These are phyloP conservation scores for Achroia grisella DNA, from an alignment of 1,140 invertebrate species.

Conservation along the genomic window DNA sequence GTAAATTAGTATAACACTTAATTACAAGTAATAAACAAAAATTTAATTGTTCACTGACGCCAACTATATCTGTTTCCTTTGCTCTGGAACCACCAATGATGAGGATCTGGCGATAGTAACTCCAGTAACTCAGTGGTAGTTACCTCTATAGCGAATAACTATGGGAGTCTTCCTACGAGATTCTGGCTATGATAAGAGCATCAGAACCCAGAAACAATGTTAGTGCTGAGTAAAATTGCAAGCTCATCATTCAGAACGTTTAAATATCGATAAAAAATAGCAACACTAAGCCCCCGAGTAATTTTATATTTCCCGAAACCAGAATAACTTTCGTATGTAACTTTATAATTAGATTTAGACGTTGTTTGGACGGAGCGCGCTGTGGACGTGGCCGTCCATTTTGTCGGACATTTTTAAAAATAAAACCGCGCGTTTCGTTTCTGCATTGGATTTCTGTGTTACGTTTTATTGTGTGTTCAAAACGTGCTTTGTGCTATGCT, in stretches of 20 bases:
- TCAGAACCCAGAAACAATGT: neutral
- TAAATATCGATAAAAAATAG: neutral
- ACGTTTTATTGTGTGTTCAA: conserved; percentile 15
- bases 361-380: conserved; percentile 24
- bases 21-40: too few species aligned
- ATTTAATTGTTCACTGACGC: too few species aligned
- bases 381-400: conserved; percentile 9
- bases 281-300: conserved; percentile 16
- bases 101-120: too few species aligned
- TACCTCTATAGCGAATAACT: too few species aligned
- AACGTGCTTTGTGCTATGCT: conserved; percentile 34
- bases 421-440: conserved; percentile 13
- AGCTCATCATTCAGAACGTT: neutral
- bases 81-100: too few species aligned
- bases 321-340: conserved; percentile 39
- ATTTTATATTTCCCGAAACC: conserved; percentile 51
- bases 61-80: too few species aligned
- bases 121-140: too few species aligned
- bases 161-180: too few species aligned
- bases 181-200: too few species aligned
- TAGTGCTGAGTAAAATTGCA: neutral
- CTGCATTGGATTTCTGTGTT: conserved; percentile 25
- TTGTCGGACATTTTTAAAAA: conserved; percentile 24
- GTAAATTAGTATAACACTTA: too few species aligned
- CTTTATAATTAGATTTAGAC: conserved; percentile 24